phyloP scores from a whole-genome alignment of 2,113 vertebrate genomes.

The Pipra filicauda region DNA sequence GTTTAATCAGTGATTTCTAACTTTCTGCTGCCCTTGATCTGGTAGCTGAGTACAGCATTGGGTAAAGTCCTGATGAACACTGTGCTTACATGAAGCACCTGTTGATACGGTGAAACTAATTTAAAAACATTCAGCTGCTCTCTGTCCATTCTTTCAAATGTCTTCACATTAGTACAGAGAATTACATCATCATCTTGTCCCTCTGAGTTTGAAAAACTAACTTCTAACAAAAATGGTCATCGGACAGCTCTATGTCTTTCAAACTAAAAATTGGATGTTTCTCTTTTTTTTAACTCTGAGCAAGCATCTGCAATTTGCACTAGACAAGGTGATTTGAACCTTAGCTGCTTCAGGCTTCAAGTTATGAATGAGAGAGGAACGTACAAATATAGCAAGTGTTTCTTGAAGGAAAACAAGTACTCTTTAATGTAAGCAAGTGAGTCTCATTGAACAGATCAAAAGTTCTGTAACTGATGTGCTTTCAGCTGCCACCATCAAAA shows the following conservation, averaged over 20 bases:
- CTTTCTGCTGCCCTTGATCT: background rate
- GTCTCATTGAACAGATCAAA: background rate
- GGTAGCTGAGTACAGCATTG: background rate
- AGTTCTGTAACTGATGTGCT: background rate
- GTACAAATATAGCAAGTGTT: background rate
- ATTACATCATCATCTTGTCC: background rate
- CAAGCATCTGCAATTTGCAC: background rate
- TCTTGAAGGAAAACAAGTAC: background rate
- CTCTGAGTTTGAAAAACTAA: background rate
- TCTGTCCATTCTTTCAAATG: background rate
- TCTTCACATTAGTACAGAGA: background rate
- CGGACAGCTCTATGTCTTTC: background rate
- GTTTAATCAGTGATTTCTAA: background rate
- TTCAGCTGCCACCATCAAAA: background rate
- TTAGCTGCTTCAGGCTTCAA: background rate
- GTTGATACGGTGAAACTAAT: background rate
- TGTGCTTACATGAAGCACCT: background rate
- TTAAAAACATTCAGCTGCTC: background rate
- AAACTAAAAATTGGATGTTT: background rate
- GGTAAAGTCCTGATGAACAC: background rate
- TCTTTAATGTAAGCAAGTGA: background rate
- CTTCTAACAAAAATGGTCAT: background rate
- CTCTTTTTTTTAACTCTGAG: background rate
- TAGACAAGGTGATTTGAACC: background rate
- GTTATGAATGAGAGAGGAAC: background rate